Base-by-base conservation (phyloP, 2,888 invertebrate genomes). In the Meteorus cinctellus region DNA sequence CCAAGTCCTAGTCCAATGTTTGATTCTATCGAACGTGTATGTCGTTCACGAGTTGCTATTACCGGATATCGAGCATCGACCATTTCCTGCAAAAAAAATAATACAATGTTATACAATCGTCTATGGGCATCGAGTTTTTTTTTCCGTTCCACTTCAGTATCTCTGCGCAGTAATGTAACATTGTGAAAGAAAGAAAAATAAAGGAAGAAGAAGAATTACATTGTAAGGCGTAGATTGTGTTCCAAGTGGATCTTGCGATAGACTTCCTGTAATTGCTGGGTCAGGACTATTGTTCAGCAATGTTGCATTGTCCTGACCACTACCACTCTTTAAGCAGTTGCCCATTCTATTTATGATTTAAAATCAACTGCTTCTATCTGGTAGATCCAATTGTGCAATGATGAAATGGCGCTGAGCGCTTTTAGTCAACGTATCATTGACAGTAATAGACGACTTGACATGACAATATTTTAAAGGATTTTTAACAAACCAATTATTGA, bases 61-160 rank as follows among this genome's bases (percentile, higher is more conserved):
- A 84, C 79, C 72, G 94, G 94, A 87, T 95, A 94, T 85, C 93
- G 94, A 60, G 93, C 91, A 70, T 93, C 93, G 76, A 92, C 90
- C 69, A 91, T 90, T 82, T 92, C 92, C 92, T 93, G 88, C 83
- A 68, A 77, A 76, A 65, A 70, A 34, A 79, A 19, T 12, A 41
- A 29, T 27, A 45, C 31, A 34, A 29, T 60, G 24, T 68, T 31
- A 36, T 60, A n/a, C 3, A 24, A 41, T 19, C 27, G 51, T 16
- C 19, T 66, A 8, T 36, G 16, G 6, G 8, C 19, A 34, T 34
- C 1, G 5, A 6, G 34, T 41, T 41, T n/a, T 10, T 31, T 16
- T n/a, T n/a, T 14, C 27, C 12, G 10, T 62, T 4, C 31, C 27
- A 14, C n/a, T 6, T 62, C 14, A 19, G 19, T 36, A 65, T 8